Evolutionary conservation across 2,113 vertebrate genomes (phyloP).

Genomic region (Platanista minor): DNA sequence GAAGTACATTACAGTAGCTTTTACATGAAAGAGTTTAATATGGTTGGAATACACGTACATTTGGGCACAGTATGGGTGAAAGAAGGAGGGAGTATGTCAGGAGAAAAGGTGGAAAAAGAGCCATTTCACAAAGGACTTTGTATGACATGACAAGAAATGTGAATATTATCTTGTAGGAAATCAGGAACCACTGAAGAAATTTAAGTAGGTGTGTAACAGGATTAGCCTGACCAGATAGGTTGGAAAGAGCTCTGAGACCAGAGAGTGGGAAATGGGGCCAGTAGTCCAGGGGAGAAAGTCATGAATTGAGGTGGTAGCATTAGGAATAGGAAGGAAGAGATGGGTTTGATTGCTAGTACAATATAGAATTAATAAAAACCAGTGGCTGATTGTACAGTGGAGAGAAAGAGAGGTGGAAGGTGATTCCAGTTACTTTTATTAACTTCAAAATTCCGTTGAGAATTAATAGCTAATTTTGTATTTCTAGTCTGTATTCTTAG

Average conservation of each 20-base stretch:
- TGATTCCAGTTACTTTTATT: neutral
- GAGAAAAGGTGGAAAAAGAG: neutral
- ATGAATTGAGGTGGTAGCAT: neutral
- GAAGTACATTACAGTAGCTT: neutral
- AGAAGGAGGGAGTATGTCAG: neutral
- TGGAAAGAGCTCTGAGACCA: neutral
- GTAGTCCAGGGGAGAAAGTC: neutral
- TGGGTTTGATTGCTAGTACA: neutral
- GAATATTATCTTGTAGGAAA: neutral
- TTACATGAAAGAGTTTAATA: neutral
- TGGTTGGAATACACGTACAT: neutral
- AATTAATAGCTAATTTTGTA: neutral
- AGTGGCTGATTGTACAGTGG: neutral
- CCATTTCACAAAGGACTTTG: neutral
- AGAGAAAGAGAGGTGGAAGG: neutral
- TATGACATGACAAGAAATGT: neutral
- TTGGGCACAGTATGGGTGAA: neutral
- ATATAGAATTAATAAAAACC: neutral
- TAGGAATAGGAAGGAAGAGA: neutral
- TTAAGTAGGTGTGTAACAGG: neutral
- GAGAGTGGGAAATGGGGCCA: neutral
- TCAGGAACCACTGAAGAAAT: neutral
- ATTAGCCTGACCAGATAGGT: neutral
- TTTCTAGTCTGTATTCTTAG: neutral
- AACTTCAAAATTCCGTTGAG: conserved; percentile 4